A percentile compares a stretch with the other conserved stretches of the same genome.
Evolutionary conservation across 2,797 vertebrate genomes (phyloP).

Genomic region (Chromobotia macracanthus): DNA sequence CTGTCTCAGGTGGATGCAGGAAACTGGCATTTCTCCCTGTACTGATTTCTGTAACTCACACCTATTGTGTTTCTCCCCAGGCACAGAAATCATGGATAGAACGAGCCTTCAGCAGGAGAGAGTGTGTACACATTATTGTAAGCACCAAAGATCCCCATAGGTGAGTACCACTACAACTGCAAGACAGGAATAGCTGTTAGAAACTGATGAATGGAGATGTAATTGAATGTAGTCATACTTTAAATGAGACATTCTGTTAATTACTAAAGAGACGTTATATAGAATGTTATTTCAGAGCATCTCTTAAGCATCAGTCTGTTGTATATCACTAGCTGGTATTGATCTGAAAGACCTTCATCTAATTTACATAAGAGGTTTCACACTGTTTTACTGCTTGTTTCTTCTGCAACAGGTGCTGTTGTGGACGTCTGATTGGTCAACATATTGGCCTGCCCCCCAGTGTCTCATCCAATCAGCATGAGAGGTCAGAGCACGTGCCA

Average conservation of each 20-base stretch:
- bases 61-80: constrained; percentile 72
- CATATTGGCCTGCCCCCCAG: constrained; percentile 95
- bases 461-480: constrained; percentile 91
- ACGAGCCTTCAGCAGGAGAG: constrained; percentile 98
- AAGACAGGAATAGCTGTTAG: not conserved
- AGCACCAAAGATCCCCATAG: constrained; percentile 99
- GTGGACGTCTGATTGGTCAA: constrained; percentile 96
- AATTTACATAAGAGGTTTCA: not conserved
- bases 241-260: not conserved
- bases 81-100: constrained; percentile 99
- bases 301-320: not conserved
- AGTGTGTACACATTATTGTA: constrained; percentile 98
- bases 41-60: constrained; percentile 13
- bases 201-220: not conserved
- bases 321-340: not conserved
- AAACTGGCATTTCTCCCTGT: constrained; percentile 53
- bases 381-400: not conserved
- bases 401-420: constrained; percentile 88
- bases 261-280: not conserved
- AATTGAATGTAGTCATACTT: not conserved
- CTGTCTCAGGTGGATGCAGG: not conserved
- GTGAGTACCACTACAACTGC: constrained; percentile 73
- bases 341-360: no score
- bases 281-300: no score
- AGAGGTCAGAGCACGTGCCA: constrained; percentile 88